Evolutionary conservation across 2,888 invertebrate species (phyloP).

Genomic region (Cristatella mucedo): DNA sequence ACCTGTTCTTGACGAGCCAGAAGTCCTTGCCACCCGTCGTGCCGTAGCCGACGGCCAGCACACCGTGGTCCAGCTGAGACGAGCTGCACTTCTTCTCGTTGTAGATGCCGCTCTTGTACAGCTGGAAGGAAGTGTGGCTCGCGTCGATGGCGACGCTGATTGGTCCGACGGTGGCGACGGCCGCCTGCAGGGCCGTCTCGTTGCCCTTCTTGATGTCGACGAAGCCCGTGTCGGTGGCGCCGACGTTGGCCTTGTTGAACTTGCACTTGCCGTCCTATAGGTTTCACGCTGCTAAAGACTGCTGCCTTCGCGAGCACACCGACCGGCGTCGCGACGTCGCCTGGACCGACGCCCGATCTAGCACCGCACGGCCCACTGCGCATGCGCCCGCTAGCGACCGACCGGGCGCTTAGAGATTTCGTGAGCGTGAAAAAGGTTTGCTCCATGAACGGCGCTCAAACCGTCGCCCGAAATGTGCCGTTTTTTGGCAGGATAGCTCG

Average conservation of each 20-base stretch:
- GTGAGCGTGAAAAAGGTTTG: too few relatives aligned
- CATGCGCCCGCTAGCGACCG: too few relatives aligned
- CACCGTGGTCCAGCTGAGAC: slow-evolving; percentile 71
- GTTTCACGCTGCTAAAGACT: too few relatives aligned
- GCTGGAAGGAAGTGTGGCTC: slow-evolving; percentile 54
- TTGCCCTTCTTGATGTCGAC: slow-evolving; percentile 56
- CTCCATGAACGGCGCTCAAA: too few relatives aligned
- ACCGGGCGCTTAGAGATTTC: too few relatives aligned
- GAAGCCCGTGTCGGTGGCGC: slow-evolving; percentile 65
- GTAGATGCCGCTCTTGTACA: slow-evolving; percentile 45
- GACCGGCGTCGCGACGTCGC: too few relatives aligned
- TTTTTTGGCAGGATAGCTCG: too few relatives aligned
- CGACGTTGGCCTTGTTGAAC: slow-evolving; percentile 45
- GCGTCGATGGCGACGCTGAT: slow-evolving; percentile 78
- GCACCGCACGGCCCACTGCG: too few relatives aligned
- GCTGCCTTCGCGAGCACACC: too few relatives aligned
- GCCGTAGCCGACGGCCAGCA: slow-evolving; percentile 67
- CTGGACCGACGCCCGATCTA: too few relatives aligned
- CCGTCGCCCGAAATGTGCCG: too few relatives aligned
- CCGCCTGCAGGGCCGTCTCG: slow-evolving; percentile 57
- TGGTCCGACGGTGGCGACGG: slow-evolving; percentile 69
- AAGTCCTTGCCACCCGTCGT: slow-evolving; percentile 49
- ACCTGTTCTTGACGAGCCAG: slow-evolving; percentile 77
- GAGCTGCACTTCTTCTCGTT: slow-evolving; percentile 59
- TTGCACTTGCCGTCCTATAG: slow-evolving; percentile 38